phyloP scores from a whole-genome alignment of 2,113 vertebrate genomes.

The Emydura subglobosa region DNA sequence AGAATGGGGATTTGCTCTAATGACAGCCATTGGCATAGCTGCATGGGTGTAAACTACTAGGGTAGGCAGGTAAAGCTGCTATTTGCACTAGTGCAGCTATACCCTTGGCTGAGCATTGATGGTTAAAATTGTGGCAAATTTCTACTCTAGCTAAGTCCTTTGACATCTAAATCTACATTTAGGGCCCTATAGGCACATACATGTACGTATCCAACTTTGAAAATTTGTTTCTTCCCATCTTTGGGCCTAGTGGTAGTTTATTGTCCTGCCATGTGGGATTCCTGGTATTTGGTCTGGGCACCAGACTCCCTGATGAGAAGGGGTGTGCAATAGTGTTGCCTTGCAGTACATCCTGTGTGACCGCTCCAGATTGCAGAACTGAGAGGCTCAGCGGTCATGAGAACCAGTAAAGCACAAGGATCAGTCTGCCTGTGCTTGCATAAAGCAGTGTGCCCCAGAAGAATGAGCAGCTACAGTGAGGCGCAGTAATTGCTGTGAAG shows the following conservation, averaged over 20 bases:
- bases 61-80: not conserved
- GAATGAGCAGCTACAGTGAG: not conserved
- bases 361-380: not conserved
- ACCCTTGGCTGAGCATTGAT: not conserved
- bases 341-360: not conserved
- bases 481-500: not conserved
- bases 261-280: not conserved
- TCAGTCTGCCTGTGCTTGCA: not conserved
- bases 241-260: not conserved
- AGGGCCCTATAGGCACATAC: not conserved
- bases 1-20: not conserved
- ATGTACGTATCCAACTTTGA: not conserved
- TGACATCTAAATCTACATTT: not conserved
- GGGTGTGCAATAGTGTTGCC: not conserved
- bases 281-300: not conserved
- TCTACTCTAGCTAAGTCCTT: not conserved
- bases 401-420: not conserved
- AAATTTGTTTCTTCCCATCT: not conserved
- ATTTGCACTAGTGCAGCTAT: not conserved
- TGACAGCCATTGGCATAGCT: not conserved
- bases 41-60: not conserved
- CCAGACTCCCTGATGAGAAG: not conserved
- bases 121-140: not conserved
- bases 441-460: not conserved
- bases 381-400: fast-evolving